Base-by-base conservation (phyloP, 1,140 invertebrate genomes). In the Calycopis cecrops region DNA sequence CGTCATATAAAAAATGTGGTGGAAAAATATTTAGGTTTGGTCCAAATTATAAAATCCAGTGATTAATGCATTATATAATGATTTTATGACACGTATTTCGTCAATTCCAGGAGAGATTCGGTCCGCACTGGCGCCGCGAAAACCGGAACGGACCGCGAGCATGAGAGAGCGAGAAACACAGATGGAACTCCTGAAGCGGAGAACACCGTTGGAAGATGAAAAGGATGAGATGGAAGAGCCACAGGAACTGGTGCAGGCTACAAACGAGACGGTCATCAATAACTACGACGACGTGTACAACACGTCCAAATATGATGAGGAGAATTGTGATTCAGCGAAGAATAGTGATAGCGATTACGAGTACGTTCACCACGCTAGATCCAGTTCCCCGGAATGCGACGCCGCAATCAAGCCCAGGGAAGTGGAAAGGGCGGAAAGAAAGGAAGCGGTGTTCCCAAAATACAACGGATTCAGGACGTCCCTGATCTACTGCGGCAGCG, bases 101-200 rank as follows among this genome's bases (percentile, higher is more conserved):
- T 9, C 12, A 52, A 38, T 44, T 90, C 73, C 87, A 92, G 90
- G 93, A 77, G 93, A 95, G 85, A 93, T 94, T 44, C 89, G 94
- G 76, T 93, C 92, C 74, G 91, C 91, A 9, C 90, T 95, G 52
- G 92, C 93, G 47, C 93, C 92, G 9, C 79, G 92, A 35, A 96
- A 96, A 83, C 94, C 94, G 7, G 93, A 95, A 74, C 88, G 94
- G 62, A 95, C 94, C 14, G 93, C 93, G 7, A 95, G 94, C 74
- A 93, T 95, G 92, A 89, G 93, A 68, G 93, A 95, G 76, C 79
- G 91, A 50, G 91, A 92, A 74, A 90, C 91, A 6, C 90, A 90
- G 62, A 74, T 91, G 64, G 91, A 92, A 68, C 79, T 92, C 52
- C 87, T 90, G 34, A 88, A 87, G 64, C 80, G 89, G 65, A 71